Evolutionary conservation across 2,888 invertebrate genomes (phyloP).

Genomic region (Meghimatium bilineatum): DNA sequence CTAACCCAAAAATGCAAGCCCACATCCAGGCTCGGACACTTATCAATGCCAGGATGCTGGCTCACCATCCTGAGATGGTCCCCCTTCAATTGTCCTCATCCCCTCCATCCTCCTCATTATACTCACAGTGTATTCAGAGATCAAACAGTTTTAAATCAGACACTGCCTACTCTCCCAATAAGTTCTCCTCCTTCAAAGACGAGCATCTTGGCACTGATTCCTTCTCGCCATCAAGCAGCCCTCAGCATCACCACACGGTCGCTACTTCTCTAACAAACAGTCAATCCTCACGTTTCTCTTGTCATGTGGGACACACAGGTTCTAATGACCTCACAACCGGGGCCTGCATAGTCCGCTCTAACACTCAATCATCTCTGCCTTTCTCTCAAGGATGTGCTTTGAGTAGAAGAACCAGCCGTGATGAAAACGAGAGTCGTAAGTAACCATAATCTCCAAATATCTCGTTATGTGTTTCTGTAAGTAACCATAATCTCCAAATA

Average conservation of each 20-base stretch:
- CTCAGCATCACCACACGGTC: slow-evolving; percentile 49
- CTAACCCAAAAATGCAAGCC: slow-evolving; percentile 75
- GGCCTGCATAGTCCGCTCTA: slow-evolving; percentile 68
- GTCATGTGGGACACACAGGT: slow-evolving; percentile 66
- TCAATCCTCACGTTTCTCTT: slow-evolving; percentile 72
- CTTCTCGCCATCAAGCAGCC: slow-evolving; percentile 61
- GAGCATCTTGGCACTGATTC: slow-evolving; percentile 66
- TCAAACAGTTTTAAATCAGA: slow-evolving; percentile 83
- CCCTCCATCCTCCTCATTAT: slow-evolving; percentile 15
- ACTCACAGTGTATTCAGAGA: slow-evolving; percentile 58
- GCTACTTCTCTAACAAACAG: slow-evolving; percentile 72
- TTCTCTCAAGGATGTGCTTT: slow-evolving; percentile 57
- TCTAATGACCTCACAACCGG: neutral
- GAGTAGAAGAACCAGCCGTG: slow-evolving; percentile 55
- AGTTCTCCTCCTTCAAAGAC: slow-evolving; percentile 74
- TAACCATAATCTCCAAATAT: slow-evolving; percentile 25
- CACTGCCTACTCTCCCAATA: slow-evolving; percentile 90
- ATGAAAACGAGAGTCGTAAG: slow-evolving; percentile 70
- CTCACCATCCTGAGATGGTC: slow-evolving; percentile 28
- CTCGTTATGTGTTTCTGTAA: too few relatives aligned
- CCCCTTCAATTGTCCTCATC: slow-evolving; percentile 39
- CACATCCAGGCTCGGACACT: slow-evolving; percentile 84
- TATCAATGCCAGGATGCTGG: slow-evolving; percentile 82
- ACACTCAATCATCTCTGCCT: slow-evolving; percentile 67
- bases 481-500: neutral